phyloP scores from a whole-genome alignment of 2,113 vertebrate species.

The Rynchops niger region DNA sequence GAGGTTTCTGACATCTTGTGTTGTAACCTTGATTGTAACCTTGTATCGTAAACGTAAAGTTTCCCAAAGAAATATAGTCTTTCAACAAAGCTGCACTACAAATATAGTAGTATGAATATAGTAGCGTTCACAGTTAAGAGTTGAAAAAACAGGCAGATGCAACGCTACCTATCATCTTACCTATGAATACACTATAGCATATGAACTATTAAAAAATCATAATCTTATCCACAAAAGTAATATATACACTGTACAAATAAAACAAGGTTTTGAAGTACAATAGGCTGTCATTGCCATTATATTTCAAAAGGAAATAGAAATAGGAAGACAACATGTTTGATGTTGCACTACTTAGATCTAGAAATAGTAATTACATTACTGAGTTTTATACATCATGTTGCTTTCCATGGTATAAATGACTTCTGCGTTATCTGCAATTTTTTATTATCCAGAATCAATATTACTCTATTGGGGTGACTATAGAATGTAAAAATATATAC shows the following conservation, averaged over 20 bases:
- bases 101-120: not conserved
- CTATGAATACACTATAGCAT: not conserved
- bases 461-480: not conserved
- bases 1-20: not conserved
- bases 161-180: not conserved
- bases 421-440: not conserved
- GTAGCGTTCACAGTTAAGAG: not conserved
- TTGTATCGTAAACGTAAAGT: not conserved
- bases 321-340: not conserved
- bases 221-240: not conserved
- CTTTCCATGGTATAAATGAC: not conserved
- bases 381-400: not conserved
- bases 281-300: not conserved
- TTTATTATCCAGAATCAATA: not conserved
- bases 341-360: not conserved
- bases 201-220: not conserved
- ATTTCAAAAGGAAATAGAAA: not conserved
- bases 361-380: not conserved
- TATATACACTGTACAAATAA: not conserved
- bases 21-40: not conserved
- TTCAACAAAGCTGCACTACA: not conserved
- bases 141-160: not conserved
- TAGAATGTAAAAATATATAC: not conserved
- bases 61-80: not conserved
- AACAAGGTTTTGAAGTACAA: not conserved